These are phyloP conservation scores for Parnassius mnemosyne DNA, from an alignment of 2,888 invertebrate species.

Conservation along the genomic window DNA sequence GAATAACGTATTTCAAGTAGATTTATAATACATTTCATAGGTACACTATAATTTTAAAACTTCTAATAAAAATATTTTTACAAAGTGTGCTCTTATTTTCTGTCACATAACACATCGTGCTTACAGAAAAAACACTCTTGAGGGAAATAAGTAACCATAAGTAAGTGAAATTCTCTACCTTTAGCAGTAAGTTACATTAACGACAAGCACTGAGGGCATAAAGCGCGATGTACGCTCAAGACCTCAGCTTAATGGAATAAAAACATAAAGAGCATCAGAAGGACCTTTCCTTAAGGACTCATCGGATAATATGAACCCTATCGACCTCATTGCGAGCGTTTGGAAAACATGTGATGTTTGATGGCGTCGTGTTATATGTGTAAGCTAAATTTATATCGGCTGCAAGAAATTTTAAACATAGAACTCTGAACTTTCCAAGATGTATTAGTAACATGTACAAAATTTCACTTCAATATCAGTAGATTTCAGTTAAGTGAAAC, in stretches of 20 bases:
- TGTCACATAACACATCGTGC: constrained; percentile 6
- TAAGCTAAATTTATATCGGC: too few relatives aligned
- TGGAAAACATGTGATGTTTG: constrained; percentile 15
- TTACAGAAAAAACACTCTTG: constrained; percentile 27
- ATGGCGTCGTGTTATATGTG: neutral
- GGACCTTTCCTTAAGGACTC: constrained; percentile 30
- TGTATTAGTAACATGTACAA: too few relatives aligned
- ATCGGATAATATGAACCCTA: constrained; percentile 29
- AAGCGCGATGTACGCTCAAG: constrained; percentile 45
- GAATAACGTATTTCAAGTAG: too few relatives aligned
- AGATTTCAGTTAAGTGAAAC: too few relatives aligned
- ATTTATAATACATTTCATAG: too few relatives aligned
- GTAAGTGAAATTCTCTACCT: constrained; percentile 43
- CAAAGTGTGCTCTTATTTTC: constrained; percentile 16
- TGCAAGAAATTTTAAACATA: too few relatives aligned
- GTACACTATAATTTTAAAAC: too few relatives aligned
- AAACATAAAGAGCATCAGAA: constrained; percentile 63
- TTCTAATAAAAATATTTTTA: neutral
- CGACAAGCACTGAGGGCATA: constrained; percentile 44
- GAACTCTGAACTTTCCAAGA: too few relatives aligned
- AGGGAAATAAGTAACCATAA: constrained; percentile 37
- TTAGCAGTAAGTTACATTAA: constrained; percentile 51
- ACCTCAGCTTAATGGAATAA: constrained; percentile 65
- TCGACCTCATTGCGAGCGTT: constrained; percentile 23
- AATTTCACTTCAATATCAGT: too few relatives aligned